Evolutionary conservation across 2,888 invertebrate species (phyloP), one percentile per base, ranked within the genome.

Genomic region (Drosophila mercatorum): DNA sequence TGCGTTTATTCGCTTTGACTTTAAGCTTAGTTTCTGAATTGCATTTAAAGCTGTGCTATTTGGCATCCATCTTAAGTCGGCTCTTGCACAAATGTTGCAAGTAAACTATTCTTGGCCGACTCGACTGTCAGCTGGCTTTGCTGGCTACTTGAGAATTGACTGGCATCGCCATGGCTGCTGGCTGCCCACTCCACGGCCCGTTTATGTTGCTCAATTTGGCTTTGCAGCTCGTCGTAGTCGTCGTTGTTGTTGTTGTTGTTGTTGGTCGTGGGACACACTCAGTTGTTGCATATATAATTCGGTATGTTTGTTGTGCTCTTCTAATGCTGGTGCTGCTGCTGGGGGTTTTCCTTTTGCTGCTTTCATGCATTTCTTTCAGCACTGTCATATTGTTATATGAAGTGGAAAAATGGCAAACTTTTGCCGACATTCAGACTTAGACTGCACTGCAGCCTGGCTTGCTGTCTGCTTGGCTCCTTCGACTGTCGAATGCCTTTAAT

Each of bases 391-490:
- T 72, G 72, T 57, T 78, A 78, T 53, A 60, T 78, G 74, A 83
- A 72, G 65, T 60, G 83, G 74, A 83, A 81, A 86, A 70, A 87
- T 70, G 61, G 59, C 51, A 57, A 70, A 75, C 49, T 72, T 69
- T 69, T 49, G 51, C 55, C 44, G 28, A 49, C 55, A 46, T 44
- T 5, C 28, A 12, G 8, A 62, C 10, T 41, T 12, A 12, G 40
- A 43, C 5, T 14, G 26, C 47, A 31, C 6, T 28, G 28, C 28
- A 5, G 12, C 3, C 31, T 46, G 28, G 17, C 44, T 31, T 11
- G 1, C 31, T 56, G 28, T 11, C 36, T 26, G 22, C 5, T 14
- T 56, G 14, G 34, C 41, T 38, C 10, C 12, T 40, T 11, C 34
- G 57, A 47, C 60, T 58, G 43, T 58, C 43, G 47, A 56, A 59